These are phyloP conservation scores for Erethizon dorsatum DNA, from an alignment of 2,797 vertebrate genomes.

Conservation along the genomic window DNA sequence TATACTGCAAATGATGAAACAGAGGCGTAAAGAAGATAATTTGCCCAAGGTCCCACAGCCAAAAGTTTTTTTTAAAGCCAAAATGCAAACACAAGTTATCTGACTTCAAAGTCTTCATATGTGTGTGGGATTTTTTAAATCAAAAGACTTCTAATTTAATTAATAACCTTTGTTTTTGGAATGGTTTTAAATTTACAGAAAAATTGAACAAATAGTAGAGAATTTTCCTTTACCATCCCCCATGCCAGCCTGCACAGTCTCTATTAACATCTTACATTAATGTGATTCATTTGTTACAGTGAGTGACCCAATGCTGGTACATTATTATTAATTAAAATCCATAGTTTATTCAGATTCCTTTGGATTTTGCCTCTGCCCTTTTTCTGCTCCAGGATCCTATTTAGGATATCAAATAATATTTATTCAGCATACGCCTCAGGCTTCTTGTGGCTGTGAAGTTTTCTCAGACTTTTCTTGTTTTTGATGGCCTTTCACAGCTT, in stretches of 20 bases:
- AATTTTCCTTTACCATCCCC: background rate
- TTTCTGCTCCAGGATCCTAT: background rate
- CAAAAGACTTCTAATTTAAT: background rate
- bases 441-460: background rate
- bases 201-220: background rate
- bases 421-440: background rate
- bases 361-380: background rate
- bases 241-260: accelerated
- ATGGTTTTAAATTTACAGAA: constrained; percentile 1
- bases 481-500: background rate
- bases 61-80: constrained; percentile 1
- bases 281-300: accelerated
- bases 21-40: background rate
- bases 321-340: background rate
- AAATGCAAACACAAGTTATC: background rate
- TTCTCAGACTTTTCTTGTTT: background rate
- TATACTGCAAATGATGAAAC: background rate
- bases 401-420: background rate
- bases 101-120: background rate
- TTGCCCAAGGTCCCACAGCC: constrained; percentile 5
- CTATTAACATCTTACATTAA: background rate
- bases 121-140: background rate
- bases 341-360: background rate
- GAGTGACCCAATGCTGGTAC: background rate
- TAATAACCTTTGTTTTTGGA: background rate